Evolutionary conservation across 2,888 invertebrate species (phyloP), one percentile per base, ranked within the genome.

Genomic region (Ophion ventricosus): DNA sequence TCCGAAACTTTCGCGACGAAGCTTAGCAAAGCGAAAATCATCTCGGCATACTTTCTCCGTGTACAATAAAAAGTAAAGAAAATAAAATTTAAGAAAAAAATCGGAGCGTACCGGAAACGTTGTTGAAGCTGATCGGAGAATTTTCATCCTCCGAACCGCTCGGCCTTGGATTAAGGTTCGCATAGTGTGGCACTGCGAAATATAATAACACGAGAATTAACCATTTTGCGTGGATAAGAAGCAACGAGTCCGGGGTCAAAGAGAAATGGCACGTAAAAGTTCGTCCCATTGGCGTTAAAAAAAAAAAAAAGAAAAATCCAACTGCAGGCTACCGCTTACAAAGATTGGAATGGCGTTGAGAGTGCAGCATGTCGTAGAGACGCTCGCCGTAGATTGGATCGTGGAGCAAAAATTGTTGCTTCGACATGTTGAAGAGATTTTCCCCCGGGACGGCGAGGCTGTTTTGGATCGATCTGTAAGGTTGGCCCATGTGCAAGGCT

Each of bases 361-460:
- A 91, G 78, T 91, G 90, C 29, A 93, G 87, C 80, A 91, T 87
- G 72, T 91, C 90, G 78, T 93, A 92, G 7, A 93, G 88, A 61
- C 87, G 88, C 8, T 90, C 89, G 3, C 93, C 93, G 79, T 91
- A 92, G n/a, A 85, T 74, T 3, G 90, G 90, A 86, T 93, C 93
- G 20, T 90, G 88, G 43, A 86, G 87, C 77, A 91, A 87, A 76
- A 93, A 93, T 74, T 92, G 90, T 63, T 89, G 87, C 63, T 90
- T 87, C 0, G 89, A 88, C 79, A 93, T 88, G 49, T 80, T 82
- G 11, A 91, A 80, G 11, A 93, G 88, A 25, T 91, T 89, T 63
- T 89, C 88, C 23, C 93, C 93, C 0, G 92, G 89, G 29, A 93
- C 88, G 0, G 90, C 90, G 3, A 93, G 89, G 72, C 88, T 90